Base-by-base conservation (phyloP, 2,888 invertebrate genomes). In the Lepeophtheirus nordmannii region DNA sequence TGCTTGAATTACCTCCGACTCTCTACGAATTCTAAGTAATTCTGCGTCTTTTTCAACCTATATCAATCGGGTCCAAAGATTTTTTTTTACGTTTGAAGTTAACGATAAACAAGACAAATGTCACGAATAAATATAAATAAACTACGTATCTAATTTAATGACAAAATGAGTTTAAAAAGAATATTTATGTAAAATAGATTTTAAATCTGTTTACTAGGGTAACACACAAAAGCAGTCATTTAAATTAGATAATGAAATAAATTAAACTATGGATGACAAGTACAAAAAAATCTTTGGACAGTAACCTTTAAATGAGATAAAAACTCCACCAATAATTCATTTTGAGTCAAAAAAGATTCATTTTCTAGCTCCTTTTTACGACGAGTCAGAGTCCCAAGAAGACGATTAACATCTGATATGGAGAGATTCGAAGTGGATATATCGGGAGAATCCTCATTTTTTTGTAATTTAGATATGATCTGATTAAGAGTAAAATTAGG, bases 401-500 rank as follows among this genome's bases (percentile, higher is more conserved):
- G 84, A 0, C 83, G 82, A 72, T 89, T 87, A 0, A 91, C 85
- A 73, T 89, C 88, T 0, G 85, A 82, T 60, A 89, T 77, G 30
- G 85, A 83, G 61, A 90, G 77, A 40, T 71, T 71, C 39, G 57
- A 74, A 73, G 12, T 68, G 61, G 46, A 53, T 30, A 20, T 23
- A 11, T 40, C 46, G 38, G 58, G 67, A 40, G 65, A 70, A 1
- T 60, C 22, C 37, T n/a, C 9, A 0, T 56, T 60, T 62, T 73
- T 73, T 67, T 74, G 73, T 67, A 86, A 82, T 71, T 87, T 85
- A 8, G 83, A 81, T 56, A 88, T 82, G 70, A 91, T 75, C 74
- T 89, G 88, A 74, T 89, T 88, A 46, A 91, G 79, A 67, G 87
- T 77, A 74, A 88, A 87, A 77, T 92, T 92, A 0, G 91, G 91